These are phyloP conservation scores for Gisinianus flammeolus DNA, from an alignment of 2,888 invertebrate genomes.

Conservation along the genomic window DNA sequence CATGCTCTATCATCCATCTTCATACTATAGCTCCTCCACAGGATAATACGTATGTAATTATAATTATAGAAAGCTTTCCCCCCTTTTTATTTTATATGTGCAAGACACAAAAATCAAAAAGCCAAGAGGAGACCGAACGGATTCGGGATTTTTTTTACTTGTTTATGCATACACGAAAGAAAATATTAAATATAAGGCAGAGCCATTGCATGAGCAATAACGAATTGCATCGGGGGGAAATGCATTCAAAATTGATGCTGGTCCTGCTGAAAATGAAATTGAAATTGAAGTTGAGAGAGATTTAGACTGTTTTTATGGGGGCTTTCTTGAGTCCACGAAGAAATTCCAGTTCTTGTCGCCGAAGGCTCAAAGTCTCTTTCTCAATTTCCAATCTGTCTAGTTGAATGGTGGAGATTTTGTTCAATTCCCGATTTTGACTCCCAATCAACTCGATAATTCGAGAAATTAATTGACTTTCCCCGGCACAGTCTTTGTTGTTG, in stretches of 20 bases:
- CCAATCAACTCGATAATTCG: conserved; percentile 8
- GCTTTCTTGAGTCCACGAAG: background rate
- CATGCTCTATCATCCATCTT: background rate
- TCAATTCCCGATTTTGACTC: conserved; percentile 4
- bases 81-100: too few relatives aligned
- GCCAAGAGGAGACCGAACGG: too few relatives aligned
- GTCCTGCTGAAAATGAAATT: too few relatives aligned
- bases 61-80: too few relatives aligned
- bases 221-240: too few relatives aligned
- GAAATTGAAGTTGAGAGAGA: background rate
- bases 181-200: background rate
- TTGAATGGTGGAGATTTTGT: background rate
- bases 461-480: background rate
- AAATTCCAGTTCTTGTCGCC: conserved; percentile 24
- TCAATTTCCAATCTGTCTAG: background rate
- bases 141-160: too few relatives aligned
- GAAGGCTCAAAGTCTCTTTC: background rate
- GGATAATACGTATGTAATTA: too few relatives aligned
- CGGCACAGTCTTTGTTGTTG: background rate
- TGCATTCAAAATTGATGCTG: too few relatives aligned
- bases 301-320: conserved; percentile 14
- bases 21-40: too few relatives aligned
- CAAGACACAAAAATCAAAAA: too few relatives aligned
- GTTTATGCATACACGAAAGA: background rate
- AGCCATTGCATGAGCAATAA: too few relatives aligned